Conservation (phyloP, 2,888 invertebrate genomes). For the Luperina testacea region DNA sequence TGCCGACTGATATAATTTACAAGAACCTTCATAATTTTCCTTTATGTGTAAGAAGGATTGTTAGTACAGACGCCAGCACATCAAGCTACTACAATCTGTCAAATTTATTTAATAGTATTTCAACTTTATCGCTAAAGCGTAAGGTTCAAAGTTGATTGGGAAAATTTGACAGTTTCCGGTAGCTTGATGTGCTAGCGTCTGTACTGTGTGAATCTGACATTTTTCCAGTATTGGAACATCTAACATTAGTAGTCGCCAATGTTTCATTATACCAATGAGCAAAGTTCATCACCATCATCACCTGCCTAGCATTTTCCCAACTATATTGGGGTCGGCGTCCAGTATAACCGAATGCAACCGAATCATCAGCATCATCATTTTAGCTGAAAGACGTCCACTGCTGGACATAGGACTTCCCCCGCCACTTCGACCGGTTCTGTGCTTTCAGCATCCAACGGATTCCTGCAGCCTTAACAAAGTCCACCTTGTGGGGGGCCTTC, state of each 20-base stretch:
- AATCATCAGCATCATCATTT: not conserved
- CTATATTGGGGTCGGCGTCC: not conserved
- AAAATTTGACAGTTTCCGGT: no score
- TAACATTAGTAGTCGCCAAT: not conserved
- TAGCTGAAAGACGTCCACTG: no score
- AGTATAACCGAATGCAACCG: not conserved
- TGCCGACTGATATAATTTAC: constrained; percentile 36
- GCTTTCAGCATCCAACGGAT: not conserved
- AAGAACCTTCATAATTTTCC: constrained; percentile 47
- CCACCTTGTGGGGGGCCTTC: not conserved
- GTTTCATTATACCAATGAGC: not conserved
- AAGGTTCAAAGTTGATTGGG: no score
- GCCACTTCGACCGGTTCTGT: not conserved
- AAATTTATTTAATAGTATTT: no score
- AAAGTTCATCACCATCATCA: not conserved
- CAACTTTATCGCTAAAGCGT: no score
- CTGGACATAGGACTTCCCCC: no score
- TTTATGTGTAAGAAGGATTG: constrained; percentile 25
- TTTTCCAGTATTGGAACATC: not conserved
- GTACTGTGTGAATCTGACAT: constrained; percentile 8
- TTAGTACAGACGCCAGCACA: not conserved
- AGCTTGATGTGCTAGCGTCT: no score
- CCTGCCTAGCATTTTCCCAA: not conserved
- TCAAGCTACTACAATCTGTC: no score
- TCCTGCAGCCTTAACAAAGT: not conserved